Conservation (phyloP, 2,797 vertebrate genomes). For the Glyptemys insculpta region DNA sequence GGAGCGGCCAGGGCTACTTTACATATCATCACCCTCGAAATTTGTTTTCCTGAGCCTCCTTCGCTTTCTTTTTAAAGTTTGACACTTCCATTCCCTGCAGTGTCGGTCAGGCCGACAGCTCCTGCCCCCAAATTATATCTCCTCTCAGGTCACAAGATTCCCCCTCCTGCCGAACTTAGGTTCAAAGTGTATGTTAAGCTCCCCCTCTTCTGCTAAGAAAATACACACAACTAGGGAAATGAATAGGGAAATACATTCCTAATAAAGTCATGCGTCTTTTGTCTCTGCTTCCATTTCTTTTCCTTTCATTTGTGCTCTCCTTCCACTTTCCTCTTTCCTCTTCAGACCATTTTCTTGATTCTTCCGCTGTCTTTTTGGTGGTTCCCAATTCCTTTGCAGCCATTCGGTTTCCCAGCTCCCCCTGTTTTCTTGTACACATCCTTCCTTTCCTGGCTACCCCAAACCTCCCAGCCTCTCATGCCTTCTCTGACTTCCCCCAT, state of each 20-base stretch:
- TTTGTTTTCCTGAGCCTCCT: not conserved
- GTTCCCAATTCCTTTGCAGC: accelerated
- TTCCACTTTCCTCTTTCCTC: not conserved
- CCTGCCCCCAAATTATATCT: not conserved
- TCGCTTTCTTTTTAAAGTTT: not conserved
- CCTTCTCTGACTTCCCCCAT: not conserved
- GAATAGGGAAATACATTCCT: not conserved
- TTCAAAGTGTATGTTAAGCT: not conserved
- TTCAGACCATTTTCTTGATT: not conserved
- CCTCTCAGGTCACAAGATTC: not conserved
- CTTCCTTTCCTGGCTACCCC: not conserved
- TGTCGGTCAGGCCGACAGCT: too few species aligned
- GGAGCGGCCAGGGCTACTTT: not conserved
- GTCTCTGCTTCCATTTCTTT: not conserved
- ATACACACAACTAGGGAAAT: not conserved
- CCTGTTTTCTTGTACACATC: too few species aligned
- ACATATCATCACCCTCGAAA: not conserved
- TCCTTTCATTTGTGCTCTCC: not conserved
- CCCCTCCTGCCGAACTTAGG: too few species aligned
- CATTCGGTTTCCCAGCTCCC: not conserved
- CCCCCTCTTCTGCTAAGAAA: not conserved
- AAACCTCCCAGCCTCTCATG: not conserved
- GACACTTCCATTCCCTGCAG: not conserved
- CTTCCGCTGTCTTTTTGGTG: too few species aligned
- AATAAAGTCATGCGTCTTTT: not conserved